Conservation (phyloP, 2,888 invertebrate genomes). For the Euzophera pinguis region DNA sequence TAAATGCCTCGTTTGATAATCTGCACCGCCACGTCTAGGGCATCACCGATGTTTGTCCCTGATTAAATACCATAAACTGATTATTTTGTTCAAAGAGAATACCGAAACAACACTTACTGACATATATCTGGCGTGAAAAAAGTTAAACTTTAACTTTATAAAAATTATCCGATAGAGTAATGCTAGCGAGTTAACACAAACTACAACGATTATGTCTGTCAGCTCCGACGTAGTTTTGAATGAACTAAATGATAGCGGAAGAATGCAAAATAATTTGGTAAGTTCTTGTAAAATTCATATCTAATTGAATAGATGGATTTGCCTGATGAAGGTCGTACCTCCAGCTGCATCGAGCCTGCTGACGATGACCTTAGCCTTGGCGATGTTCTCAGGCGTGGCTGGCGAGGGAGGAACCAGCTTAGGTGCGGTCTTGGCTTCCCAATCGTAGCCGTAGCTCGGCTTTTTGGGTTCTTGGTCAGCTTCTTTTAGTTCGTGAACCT, state of each 20-base stretch:
- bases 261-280: no score
- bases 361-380: constrained; percentile 80
- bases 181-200: no score
- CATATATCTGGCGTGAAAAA: no score
- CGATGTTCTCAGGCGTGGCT: constrained; percentile 77
- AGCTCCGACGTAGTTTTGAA: no score
- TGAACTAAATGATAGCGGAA: no score
- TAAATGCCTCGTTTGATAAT: constrained; percentile 64
- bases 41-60: constrained; percentile 85
- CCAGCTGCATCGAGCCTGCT: constrained; percentile 76
- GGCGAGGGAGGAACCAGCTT: constrained; percentile 69
- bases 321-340: constrained; percentile 38
- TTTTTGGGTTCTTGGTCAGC: constrained; percentile 48
- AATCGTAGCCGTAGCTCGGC: constrained; percentile 30
- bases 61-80: constrained; percentile 13
- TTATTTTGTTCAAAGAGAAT: no score
- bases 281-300: no score
- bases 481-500: constrained; percentile 78
- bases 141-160: no score
- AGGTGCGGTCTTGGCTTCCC: constrained; percentile 33
- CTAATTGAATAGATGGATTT: no score
- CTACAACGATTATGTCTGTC: no score
- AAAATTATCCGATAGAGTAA: no score
- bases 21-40: constrained; percentile 77
- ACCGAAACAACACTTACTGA: no score